phyloP scores from a whole-genome alignment of 2,113 vertebrate genomes.

The Malurus cyaneus region DNA sequence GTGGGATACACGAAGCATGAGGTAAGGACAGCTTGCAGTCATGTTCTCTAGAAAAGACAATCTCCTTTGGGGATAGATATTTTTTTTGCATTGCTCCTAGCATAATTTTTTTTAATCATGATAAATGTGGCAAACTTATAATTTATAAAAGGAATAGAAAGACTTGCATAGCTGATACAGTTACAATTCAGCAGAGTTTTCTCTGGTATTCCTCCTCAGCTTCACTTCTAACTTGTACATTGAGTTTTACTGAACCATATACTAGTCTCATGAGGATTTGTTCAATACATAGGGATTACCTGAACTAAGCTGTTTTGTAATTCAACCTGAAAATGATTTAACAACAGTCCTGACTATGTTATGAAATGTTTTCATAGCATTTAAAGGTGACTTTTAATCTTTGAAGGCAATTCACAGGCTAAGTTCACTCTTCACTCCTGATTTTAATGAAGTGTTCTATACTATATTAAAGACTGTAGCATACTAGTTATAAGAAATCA shows the following conservation, averaged over 20 bases:
- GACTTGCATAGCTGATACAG: background rate
- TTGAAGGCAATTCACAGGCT: background rate
- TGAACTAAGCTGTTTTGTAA: background rate
- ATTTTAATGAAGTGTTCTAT: background rate
- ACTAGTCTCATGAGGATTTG: background rate
- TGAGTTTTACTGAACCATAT: background rate
- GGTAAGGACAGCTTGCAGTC: slow-evolving; percentile 71
- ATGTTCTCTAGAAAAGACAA: background rate
- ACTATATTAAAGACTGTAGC: background rate
- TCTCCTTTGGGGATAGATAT: background rate
- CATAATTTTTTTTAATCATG: background rate
- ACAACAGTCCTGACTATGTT: background rate
- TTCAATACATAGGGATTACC: background rate
- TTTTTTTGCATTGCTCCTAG: background rate
- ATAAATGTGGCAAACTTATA: background rate
- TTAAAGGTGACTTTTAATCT: background rate
- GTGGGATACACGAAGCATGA: slow-evolving; percentile 96
- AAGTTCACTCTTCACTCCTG: background rate
- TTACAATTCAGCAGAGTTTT: background rate
- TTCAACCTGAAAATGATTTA: background rate
- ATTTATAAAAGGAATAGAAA: background rate
- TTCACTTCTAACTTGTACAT: background rate
- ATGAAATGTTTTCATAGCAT: background rate
- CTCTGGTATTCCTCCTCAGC: background rate
- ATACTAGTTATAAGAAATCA: background rate